A percentile compares a stretch with the other conserved stretches of the same genome.
Evolutionary conservation across 2,113 vertebrate species (phyloP).

Genomic region (Chionis minor): DNA sequence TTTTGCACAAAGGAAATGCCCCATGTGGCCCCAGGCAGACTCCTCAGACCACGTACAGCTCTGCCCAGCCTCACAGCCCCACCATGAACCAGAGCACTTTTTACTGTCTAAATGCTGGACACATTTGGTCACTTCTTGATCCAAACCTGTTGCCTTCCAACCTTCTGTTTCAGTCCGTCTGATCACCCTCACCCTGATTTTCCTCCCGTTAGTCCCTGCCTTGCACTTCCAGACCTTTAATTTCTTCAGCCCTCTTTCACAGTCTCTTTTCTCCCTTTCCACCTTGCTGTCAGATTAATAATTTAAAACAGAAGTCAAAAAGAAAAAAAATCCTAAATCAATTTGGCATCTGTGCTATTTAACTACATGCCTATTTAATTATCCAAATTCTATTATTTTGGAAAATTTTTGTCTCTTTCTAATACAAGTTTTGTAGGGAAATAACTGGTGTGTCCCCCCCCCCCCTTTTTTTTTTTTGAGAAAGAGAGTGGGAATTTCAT

Average conservation of each 20-base stretch:
- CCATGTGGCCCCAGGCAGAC: background rate
- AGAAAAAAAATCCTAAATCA: background rate
- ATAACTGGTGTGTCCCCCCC: no score
- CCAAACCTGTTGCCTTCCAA: background rate
- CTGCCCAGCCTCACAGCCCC: background rate
- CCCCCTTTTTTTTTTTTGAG: background rate
- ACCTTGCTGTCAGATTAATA: background rate
- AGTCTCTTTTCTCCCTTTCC: background rate
- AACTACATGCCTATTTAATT: background rate
- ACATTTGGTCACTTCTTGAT: background rate
- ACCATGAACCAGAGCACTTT: fast-evolving
- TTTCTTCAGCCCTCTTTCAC: background rate
- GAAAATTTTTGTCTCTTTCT: background rate
- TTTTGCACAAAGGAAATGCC: background rate
- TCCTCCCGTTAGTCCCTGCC: background rate
- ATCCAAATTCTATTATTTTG: background rate
- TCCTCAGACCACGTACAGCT: fast-evolving
- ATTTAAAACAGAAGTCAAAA: conserved; percentile 10
- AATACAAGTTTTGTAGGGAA: background rate
- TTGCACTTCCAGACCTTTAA: background rate
- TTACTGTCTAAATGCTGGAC: background rate
- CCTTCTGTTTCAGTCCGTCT: background rate
- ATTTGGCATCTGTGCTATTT: background rate
- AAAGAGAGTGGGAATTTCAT: background rate
- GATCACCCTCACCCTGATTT: background rate